These are phyloP conservation scores for Hormaphis cornu DNA, from an alignment of 1,140 invertebrate genomes.

Conservation along the genomic window DNA sequence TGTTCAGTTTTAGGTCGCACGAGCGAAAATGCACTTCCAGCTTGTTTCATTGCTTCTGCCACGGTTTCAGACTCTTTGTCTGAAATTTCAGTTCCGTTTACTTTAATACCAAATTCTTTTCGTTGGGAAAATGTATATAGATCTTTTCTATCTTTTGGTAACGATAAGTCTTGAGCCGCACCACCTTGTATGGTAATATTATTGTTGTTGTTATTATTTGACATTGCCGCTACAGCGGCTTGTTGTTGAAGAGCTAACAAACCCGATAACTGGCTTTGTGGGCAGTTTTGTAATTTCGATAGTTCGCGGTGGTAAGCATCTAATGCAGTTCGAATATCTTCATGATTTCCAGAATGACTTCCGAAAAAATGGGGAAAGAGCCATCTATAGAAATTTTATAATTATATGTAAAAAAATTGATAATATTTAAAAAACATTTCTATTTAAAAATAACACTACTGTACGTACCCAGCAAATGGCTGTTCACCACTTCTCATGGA, in stretches of 20 bases:
- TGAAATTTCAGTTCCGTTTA: slow-evolving; percentile 31
- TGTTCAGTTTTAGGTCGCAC: slow-evolving; percentile 71
- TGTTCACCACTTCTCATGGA: slow-evolving; percentile 37
- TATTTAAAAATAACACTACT: neutral
- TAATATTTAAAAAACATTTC: neutral
- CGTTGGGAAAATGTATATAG: slow-evolving; percentile 3
- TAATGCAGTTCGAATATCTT: slow-evolving; percentile 77
- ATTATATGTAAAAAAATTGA: neutral
- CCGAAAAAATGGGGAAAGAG: slow-evolving; percentile 72
- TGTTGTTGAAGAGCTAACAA: slow-evolving; percentile 30
- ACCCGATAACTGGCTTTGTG: slow-evolving; percentile 30
- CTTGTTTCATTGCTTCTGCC: slow-evolving; percentile 60
- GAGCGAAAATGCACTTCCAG: slow-evolving; percentile 73
- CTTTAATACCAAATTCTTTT: slow-evolving; percentile 29
- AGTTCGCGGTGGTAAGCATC: slow-evolving; percentile 87
- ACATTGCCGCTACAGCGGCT: slow-evolving; percentile 10
- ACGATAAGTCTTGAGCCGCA: slow-evolving; percentile 72
- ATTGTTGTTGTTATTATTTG: slow-evolving; percentile 23
- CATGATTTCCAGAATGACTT: slow-evolving; percentile 53
- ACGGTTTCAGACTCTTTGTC: slow-evolving; percentile 35
- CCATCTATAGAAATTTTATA: neutral
- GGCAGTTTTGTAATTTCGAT: slow-evolving; percentile 54
- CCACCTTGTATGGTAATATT: slow-evolving; percentile 42
- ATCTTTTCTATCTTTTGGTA: slow-evolving; percentile 52
- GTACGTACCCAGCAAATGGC: slow-evolving; percentile 56